A percentile compares a stretch with the other conserved stretches of the same genome.
Conservation (phyloP, 2,888 invertebrate genomes). For the Cryptus armator region DNA sequence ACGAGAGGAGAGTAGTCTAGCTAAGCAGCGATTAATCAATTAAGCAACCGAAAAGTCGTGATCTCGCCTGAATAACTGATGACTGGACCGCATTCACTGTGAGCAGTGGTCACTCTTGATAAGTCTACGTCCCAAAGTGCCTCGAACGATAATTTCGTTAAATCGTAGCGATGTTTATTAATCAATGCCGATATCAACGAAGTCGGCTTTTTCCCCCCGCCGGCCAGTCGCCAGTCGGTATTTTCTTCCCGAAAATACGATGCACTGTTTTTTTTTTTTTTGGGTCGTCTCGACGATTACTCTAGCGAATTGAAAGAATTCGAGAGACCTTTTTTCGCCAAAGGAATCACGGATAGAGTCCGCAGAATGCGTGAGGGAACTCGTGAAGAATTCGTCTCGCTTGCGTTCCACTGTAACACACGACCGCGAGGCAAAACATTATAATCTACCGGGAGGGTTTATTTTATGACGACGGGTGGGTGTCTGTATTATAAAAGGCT, state of each 20-base stretch:
- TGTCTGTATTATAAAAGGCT: slow-evolving; percentile 33
- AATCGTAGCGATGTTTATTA: slow-evolving; percentile 13
- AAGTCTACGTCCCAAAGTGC: slow-evolving; percentile 7
- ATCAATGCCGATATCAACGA: no score
- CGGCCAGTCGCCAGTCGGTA: not conserved
- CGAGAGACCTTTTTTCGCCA: slow-evolving; percentile 6
- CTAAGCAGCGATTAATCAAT: slow-evolving; percentile 79
- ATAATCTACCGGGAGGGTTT: slow-evolving; percentile 81
- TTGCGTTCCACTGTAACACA: slow-evolving; percentile 64
- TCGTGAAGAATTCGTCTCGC: slow-evolving; percentile 38
- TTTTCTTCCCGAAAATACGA: not conserved
- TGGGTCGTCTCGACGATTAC: not conserved
- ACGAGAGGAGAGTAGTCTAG: slow-evolving; percentile 64
- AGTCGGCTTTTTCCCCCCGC: no score
- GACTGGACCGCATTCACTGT: slow-evolving; percentile 1
- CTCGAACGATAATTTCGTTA: slow-evolving; percentile 32
- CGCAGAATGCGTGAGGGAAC: slow-evolving; percentile 3
- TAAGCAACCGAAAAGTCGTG: slow-evolving; percentile 75
- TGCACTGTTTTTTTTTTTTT: not conserved
- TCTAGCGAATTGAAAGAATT: slow-evolving; percentile 23
- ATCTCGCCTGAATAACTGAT: slow-evolving; percentile 69
- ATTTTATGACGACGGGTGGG: slow-evolving; percentile 80
- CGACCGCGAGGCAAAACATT: slow-evolving; percentile 79
- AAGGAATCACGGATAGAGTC: not conserved
- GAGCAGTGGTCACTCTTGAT: not conserved